These are phyloP conservation scores for Orius insidiosus DNA, from an alignment of 1,140 invertebrate genomes.

Conservation along the genomic window DNA sequence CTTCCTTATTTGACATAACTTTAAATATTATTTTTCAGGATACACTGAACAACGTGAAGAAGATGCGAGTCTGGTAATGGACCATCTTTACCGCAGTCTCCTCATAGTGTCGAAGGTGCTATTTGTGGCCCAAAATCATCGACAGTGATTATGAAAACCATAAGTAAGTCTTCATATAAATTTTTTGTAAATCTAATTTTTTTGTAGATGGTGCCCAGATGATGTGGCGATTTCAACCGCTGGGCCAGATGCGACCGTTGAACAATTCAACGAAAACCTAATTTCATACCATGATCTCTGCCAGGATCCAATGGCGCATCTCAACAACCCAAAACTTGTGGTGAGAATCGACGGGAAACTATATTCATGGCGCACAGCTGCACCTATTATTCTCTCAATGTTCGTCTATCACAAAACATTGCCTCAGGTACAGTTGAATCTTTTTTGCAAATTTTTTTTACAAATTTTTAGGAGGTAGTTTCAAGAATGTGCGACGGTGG, in stretches of 20 bases:
- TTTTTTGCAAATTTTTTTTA: slow-evolving; percentile 1
- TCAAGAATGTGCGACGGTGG: background rate
- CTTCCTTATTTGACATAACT: no score
- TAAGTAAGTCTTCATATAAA: slow-evolving; percentile 24
- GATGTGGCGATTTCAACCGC: slow-evolving; percentile 63
- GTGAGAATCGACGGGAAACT: slow-evolving; percentile 74
- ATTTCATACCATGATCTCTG: slow-evolving; percentile 71
- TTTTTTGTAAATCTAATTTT: slow-evolving; percentile 3
- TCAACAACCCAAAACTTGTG: slow-evolving; percentile 68
- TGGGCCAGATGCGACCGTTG: slow-evolving; percentile 35
- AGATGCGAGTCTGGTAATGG: slow-evolving; percentile 88
- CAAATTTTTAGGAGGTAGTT: slow-evolving; percentile 1
- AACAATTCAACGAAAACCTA: slow-evolving; percentile 56
- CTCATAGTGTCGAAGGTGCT: slow-evolving; percentile 68
- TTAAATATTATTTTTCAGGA: background rate
- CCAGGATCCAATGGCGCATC: slow-evolving; percentile 54
- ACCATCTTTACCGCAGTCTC: slow-evolving; percentile 81
- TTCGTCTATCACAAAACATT: slow-evolving; percentile 68
- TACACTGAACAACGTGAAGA: slow-evolving; percentile 31
- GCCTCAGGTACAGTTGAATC: slow-evolving; percentile 32
- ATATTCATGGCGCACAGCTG: slow-evolving; percentile 76
- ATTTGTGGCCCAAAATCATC: slow-evolving; percentile 40
- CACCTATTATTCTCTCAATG: slow-evolving; percentile 68
- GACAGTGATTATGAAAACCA: slow-evolving; percentile 58
- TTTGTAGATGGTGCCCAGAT: slow-evolving; percentile 25